phyloP scores from a whole-genome alignment of 2,113 vertebrate species.

The Clarias batrachus region DNA sequence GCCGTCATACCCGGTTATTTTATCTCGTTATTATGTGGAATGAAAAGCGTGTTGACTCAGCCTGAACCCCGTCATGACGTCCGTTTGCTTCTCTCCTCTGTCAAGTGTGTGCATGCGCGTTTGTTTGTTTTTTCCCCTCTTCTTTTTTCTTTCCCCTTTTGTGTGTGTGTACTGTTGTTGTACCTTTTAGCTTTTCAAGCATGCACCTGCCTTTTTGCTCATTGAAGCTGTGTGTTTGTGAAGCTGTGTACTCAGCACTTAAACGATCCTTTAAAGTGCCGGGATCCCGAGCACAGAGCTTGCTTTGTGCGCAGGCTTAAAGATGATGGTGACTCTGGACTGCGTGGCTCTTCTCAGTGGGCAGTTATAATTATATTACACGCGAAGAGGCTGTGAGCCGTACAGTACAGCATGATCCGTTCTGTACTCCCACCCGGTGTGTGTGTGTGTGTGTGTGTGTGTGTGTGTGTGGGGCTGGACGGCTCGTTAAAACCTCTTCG shows the following conservation, averaged over 20 bases:
- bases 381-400: neutral
- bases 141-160: neutral
- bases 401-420: neutral
- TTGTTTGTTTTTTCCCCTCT: neutral
- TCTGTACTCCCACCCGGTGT: neutral
- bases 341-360: neutral
- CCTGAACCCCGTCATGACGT: slow-evolving; percentile 24
- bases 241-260: slow-evolving; percentile 1
- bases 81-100: slow-evolving; percentile 44
- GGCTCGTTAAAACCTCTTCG: slow-evolving; percentile 15
- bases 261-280: neutral
- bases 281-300: slow-evolving; percentile 47
- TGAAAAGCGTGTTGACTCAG: slow-evolving; percentile 7
- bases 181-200: slow-evolving; percentile 27
- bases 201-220: slow-evolving; percentile 27
- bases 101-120: slow-evolving; percentile 28
- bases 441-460: slow-evolving; percentile 9
- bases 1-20: neutral
- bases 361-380: slow-evolving; percentile 33
- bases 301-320: slow-evolving; percentile 49
- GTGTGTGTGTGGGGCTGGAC: too few species aligned
- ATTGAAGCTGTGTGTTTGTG: neutral
- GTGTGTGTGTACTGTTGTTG: slow-evolving; percentile 28
- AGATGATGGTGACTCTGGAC: slow-evolving; percentile 22
- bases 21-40: neutral